A percentile compares a stretch with the other conserved stretches of the same genome.
phyloP scores from a whole-genome alignment of 2,888 invertebrate genomes.

The Oeneis ivallda region DNA sequence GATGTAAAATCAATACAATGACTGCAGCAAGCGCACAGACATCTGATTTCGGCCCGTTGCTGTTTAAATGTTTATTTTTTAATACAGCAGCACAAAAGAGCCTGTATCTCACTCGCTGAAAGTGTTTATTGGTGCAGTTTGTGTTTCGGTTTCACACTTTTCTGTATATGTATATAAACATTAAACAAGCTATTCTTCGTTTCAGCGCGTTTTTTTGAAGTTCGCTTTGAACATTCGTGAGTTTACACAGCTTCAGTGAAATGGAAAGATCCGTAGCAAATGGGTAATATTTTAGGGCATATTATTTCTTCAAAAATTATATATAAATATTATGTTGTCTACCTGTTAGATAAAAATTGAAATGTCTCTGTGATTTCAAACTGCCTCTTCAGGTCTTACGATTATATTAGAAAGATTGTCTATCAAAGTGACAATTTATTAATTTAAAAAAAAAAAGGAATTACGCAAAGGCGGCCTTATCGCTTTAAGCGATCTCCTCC shows the following conservation, averaged over 20 bases:
- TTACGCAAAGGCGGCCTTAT: no score
- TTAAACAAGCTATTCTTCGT: conserved; percentile 1
- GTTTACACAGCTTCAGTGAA: not conserved
- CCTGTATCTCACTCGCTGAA: conserved; percentile 32
- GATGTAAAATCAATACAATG: conserved; percentile 77
- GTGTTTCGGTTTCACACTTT: conserved; percentile 22
- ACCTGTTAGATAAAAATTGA: no score
- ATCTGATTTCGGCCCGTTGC: conserved; percentile 49
- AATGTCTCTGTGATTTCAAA: no score
- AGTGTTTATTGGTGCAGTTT: conserved; percentile 36
- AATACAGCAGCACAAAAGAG: conserved; percentile 36
- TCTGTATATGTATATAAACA: conserved; percentile 4
- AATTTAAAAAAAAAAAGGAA: no score
- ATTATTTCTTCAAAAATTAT: no score
- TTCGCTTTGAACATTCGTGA: not conserved
- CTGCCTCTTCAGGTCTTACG: no score
- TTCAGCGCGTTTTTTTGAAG: conserved; percentile 9
- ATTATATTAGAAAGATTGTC: no score
- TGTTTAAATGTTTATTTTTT: conserved; percentile 44
- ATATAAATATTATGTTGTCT: no score
- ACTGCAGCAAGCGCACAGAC: conserved; percentile 66
- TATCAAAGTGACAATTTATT: no score
- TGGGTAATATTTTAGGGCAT: not conserved
- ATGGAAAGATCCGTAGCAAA: no score
- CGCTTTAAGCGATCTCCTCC: no score